A percentile compares a stretch with the other conserved stretches of the same genome.
Conservation (phyloP, 2,797 vertebrate genomes). For the Pseudomugil tenellus region DNA sequence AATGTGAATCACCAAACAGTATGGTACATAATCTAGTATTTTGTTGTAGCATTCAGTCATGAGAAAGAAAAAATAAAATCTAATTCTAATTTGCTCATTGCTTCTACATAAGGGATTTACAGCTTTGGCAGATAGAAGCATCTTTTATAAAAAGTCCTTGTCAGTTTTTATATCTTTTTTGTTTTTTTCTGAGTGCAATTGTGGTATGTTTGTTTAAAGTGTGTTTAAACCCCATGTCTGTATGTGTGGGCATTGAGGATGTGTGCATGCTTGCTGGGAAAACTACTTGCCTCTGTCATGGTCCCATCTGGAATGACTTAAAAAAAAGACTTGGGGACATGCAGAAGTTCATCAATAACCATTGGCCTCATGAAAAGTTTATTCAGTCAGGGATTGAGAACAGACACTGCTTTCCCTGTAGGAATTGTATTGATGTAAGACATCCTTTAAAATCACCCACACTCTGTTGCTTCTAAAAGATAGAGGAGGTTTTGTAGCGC, state of each 20-base stretch:
- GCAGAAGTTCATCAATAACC: slow-evolving; percentile 58
- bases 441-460: slow-evolving; percentile 49
- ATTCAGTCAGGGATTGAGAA: slow-evolving; percentile 55
- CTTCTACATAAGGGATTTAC: slow-evolving; percentile 48
- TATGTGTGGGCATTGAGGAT: neutral
- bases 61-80: slow-evolving; percentile 2
- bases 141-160: slow-evolving; percentile 18
- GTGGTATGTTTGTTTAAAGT: slow-evolving; percentile 4
- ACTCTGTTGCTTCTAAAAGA: slow-evolving; percentile 28
- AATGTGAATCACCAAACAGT: slow-evolving; percentile 17
- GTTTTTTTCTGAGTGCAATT: no score
- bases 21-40: slow-evolving; percentile 32
- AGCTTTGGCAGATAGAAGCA: slow-evolving; percentile 16
- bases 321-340: slow-evolving; percentile 42
- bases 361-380: slow-evolving; percentile 60
- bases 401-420: slow-evolving; percentile 42
- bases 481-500: slow-evolving; percentile 12
- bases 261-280: slow-evolving; percentile 28
- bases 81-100: slow-evolving; percentile 37
- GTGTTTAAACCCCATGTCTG: neutral
- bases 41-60: slow-evolving; percentile 28
- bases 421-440: slow-evolving; percentile 50
- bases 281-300: slow-evolving; percentile 22
- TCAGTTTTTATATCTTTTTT: neutral
- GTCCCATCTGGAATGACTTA: slow-evolving; percentile 49